Evolutionary conservation across 2,113 vertebrate genomes (phyloP), one percentile per base, ranked within the genome.

Genomic region (Asarcornis scutulata): DNA sequence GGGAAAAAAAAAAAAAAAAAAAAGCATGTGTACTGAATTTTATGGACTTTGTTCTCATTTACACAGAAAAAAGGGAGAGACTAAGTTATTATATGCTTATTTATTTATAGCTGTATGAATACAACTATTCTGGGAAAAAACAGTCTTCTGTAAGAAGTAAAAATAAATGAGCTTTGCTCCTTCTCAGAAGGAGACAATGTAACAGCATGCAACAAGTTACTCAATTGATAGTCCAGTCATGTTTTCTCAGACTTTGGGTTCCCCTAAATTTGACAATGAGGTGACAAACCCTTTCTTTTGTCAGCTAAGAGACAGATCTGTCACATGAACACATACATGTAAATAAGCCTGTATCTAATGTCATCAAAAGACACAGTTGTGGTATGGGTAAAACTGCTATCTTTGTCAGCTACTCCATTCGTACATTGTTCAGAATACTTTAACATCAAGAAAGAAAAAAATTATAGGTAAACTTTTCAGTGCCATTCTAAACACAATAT

Each of bases 101-200:
- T 90, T 89, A 79, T 92, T 93, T 84, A 75, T 64, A 95, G 74
- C 53, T 90, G 29, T 97, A 75, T 75, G 67, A 95, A 97, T 74
- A 94, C 83, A 97, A 83, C 80, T 95, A 63, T 95, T 86, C 44
- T 42, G 64, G 15, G 7, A 23, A n/a, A 48, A 90, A 93, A 46
- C 52, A 82, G 73, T 94, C 97, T 97, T 98, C 97, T 91, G 81
- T 96, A 92, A 93, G 97, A 98, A 98, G 97, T 95, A 97, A 93
- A 69, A 86, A 93, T 89, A 91, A 93, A 81, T 2, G 2, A 63
- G 29, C 50, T 86, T 96, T 95, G 63, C 72, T 98, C 97, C 97
- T 98, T 72, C 97, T 93, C 16, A 75, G 97, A 97, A 97, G 97
- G 95, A 86, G 68, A 91, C 52, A 44, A 22, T n/a, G 52, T 78